Conservation (phyloP, 2,797 vertebrate species). For the Mionectes olivaceus region DNA sequence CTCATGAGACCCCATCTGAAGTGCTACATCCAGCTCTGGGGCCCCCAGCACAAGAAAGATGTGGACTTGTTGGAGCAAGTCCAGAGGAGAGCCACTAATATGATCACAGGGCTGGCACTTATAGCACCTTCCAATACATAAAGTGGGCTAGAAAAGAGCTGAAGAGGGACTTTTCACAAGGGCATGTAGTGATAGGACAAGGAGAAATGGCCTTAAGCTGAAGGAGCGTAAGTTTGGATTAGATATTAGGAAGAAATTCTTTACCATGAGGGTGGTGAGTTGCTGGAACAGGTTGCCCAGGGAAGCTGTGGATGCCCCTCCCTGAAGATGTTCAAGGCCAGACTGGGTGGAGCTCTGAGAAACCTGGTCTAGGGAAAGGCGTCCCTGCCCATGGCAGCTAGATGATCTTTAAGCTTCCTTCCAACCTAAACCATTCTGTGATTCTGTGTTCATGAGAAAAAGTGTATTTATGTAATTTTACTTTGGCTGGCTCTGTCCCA, state of each 20-base stretch:
- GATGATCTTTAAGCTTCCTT: background rate
- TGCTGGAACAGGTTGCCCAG: background rate
- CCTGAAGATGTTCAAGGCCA: background rate
- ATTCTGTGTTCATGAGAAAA: background rate
- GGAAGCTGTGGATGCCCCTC: background rate
- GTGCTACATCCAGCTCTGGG: background rate
- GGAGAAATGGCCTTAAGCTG: background rate
- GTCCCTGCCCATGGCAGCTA: background rate
- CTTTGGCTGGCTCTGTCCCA: background rate
- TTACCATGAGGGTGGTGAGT: background rate
- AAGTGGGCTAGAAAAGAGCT: background rate
- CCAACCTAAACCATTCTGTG: background rate
- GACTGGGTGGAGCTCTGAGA: background rate
- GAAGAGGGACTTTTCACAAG: background rate
- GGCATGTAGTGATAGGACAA: background rate
- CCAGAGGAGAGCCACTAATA: background rate
- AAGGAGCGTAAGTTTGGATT: background rate
- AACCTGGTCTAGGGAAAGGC: background rate
- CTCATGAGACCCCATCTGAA: background rate
- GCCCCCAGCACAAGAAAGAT: fast-evolving
- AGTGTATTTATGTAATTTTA: background rate
- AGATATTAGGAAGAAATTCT: background rate
- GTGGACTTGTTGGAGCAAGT: background rate
- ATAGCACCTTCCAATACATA: background rate
- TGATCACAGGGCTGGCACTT: background rate